Evolutionary conservation across 2,113 vertebrate species (phyloP), one percentile per base, ranked within the genome.

Genomic region (Ctenomys sociabilis): DNA sequence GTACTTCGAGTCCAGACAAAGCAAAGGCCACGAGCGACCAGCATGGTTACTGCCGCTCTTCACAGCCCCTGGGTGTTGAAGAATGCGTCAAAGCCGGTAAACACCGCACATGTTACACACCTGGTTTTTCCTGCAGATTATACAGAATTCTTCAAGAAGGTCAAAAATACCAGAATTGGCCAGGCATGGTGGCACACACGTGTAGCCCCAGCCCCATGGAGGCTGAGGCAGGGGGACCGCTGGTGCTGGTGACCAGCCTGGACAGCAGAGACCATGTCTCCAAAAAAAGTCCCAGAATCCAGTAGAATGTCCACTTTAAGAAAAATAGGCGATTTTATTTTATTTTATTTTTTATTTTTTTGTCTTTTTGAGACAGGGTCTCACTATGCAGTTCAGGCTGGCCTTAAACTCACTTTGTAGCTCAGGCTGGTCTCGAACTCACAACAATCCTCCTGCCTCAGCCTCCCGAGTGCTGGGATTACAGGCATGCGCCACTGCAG

Each of bases 251-350:
- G 73, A 26, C 73, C 73, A 77, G 73, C 73, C 73, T 45, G 73
- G 40, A 5, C 26, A 30, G 28, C 40, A 45, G 5, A 77, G 40
- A 45, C 40, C n/a, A n/a, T 75, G 73, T 77, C 73, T 77, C 26
- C 30, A 30, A 49, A 78, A 77, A 78, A 75, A 43, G 45, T 59
- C 28, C 45, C 68, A 96, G 59, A 95, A 93, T 43, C 73, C 57
- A 93, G 37, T 90, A 85, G 94, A 96, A 88, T 82, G 84, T 93
- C 95, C 80, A 72, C 80, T 97, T 88, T n/a, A 75, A 61, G 91
- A 93, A 90, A 84, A 70, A 49, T 2, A 84, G 68, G 84, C 49
- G 49, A 49, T 8, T 10, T 49, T 49, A n/a, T n/a, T n/a, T n/a
- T n/a, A n/a, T n/a, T n/a, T n/a, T n/a, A n/a, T n/a, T n/a, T n/a